Base-by-base conservation (phyloP, 2,113 vertebrate species). In the Benitochromis conjunctus region DNA sequence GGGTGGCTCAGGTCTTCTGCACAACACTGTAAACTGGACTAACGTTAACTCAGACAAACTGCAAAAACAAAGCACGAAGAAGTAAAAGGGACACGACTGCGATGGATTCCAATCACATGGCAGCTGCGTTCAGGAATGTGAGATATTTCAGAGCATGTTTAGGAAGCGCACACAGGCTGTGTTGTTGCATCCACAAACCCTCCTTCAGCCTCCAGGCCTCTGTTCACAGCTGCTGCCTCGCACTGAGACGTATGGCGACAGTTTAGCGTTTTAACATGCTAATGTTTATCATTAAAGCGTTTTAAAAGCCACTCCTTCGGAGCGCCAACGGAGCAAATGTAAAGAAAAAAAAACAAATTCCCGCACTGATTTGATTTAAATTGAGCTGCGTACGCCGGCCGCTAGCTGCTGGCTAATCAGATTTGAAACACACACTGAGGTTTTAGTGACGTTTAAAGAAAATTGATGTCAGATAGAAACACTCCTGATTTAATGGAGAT, bases 321-420 rank as follows among this genome's bases (percentile, higher is more conserved):
- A 3, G 11, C n/a, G 18, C 2, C 10, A 0, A 29, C 3, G 2
- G 5, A 79, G 21, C 48, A 29, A 48, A 84, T 24, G 78, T 79
- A 43, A 46, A 69, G 21, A 7, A 5, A 60, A 60, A 85, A 54
- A 77, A 80, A 55, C 2, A 4, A 26, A 76, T 89, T 11, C 80
- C 51, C 80, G 55, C 81, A 36, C 12, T 89, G 85, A 88, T 89
- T 74, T 24, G 3, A 91, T 92, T 88, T 41, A 4, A 80, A 62
- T n/a, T n/a, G 29, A 24, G 64, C 76, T 46, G 85, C 5, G n/a
- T 4, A 18, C 1, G 38, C 26, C 14, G 3, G 36, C 11, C 21
- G 5, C 10, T 7, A 24, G 21, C 69, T 4, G 54, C 69, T n/a
- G 21, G 24, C 41, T 88, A 76, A 91, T 83, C 19, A 0, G 53